These are phyloP conservation scores for Lordiphosa stackelbergi DNA, from an alignment of 1,140 invertebrate species.

Conservation along the genomic window DNA sequence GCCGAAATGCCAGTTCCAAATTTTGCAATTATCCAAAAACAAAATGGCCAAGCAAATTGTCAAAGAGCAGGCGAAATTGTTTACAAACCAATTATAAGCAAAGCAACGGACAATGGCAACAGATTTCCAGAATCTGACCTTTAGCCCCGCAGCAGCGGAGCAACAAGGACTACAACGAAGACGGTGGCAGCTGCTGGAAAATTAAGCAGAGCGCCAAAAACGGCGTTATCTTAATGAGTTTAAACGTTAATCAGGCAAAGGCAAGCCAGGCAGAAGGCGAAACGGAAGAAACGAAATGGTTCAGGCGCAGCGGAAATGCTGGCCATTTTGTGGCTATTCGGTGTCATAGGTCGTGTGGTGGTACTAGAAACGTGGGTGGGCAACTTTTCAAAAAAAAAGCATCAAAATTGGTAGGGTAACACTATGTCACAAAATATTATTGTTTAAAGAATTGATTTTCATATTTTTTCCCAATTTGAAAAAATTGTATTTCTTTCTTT, in stretches of 20 bases:
- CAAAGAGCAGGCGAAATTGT: slow-evolving; percentile 65
- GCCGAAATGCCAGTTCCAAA: slow-evolving; percentile 21
- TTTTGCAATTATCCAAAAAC: slow-evolving; percentile 52
- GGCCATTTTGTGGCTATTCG: slow-evolving; percentile 53
- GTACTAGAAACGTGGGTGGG: slow-evolving; percentile 5
- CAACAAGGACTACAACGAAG: not conserved
- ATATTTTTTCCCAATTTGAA: too few species aligned
- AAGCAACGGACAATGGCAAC: slow-evolving; percentile 55
- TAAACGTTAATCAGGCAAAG: slow-evolving; percentile 70
- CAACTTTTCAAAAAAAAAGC: slow-evolving; percentile 40
- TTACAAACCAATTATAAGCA: slow-evolving; percentile 67
- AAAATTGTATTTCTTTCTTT: too few species aligned
- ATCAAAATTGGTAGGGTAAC: slow-evolving; percentile 24
- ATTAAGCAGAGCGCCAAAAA: slow-evolving; percentile 64
- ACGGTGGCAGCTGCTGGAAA: slow-evolving; percentile 36
- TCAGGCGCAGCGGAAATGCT: slow-evolving; percentile 51
- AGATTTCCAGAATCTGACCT: slow-evolving; percentile 60
- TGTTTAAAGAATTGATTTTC: too few species aligned
- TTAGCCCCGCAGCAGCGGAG: slow-evolving; percentile 29
- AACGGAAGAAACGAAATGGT: slow-evolving; percentile 21
- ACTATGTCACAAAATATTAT: too few species aligned
- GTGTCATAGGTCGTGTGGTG: slow-evolving; percentile 31
- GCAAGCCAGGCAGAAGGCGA: slow-evolving; percentile 1
- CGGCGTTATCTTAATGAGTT: slow-evolving; percentile 75
- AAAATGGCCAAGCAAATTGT: slow-evolving; percentile 57